Conservation (phyloP, 2,113 vertebrate species). For the Phyllostomus discolor region DNA sequence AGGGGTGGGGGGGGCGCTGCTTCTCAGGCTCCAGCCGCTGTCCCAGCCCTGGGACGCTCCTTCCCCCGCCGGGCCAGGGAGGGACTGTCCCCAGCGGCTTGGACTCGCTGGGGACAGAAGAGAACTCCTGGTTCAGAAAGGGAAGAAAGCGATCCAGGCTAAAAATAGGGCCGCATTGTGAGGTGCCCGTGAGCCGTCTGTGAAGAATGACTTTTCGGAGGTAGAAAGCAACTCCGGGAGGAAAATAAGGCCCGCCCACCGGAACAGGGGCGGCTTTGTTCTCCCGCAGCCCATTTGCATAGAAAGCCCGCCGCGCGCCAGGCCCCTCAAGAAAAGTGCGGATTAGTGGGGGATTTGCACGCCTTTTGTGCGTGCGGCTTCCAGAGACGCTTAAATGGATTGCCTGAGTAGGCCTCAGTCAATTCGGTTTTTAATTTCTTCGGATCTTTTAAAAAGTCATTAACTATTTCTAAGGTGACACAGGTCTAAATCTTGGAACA, state of each 20-base stretch:
- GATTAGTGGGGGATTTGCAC: not conserved
- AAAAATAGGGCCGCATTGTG: constrained; percentile 56
- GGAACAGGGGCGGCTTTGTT: not conserved
- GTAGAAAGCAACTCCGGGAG: not conserved
- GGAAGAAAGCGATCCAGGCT: constrained; percentile 48
- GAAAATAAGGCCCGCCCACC: not conserved
- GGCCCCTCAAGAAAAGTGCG: not conserved
- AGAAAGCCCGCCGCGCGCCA: not conserved
- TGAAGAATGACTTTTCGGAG: constrained; percentile 30
- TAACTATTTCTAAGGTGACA: not conserved
- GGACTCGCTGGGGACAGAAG: constrained; percentile 60
- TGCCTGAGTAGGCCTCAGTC: constrained; percentile 5
- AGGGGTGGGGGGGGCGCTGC: not conserved
- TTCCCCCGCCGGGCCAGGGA: constrained; percentile 30
- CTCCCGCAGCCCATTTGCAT: not conserved
- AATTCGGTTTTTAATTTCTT: not conserved
- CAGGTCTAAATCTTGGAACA: not conserved
- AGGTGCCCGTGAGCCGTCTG: not conserved
- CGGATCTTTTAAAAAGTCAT: not conserved
- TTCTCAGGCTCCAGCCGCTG: constrained; percentile 50
- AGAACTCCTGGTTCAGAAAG: constrained; percentile 69
- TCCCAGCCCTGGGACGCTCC: constrained; percentile 59
- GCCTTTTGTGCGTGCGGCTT: not conserved
- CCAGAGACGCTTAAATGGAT: not conserved
- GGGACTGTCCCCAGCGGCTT: constrained; percentile 61